Evolutionary conservation across 1,140 invertebrate species (phyloP), one percentile per base, ranked within the genome.

Genomic region (Drosophila ogumai): DNA sequence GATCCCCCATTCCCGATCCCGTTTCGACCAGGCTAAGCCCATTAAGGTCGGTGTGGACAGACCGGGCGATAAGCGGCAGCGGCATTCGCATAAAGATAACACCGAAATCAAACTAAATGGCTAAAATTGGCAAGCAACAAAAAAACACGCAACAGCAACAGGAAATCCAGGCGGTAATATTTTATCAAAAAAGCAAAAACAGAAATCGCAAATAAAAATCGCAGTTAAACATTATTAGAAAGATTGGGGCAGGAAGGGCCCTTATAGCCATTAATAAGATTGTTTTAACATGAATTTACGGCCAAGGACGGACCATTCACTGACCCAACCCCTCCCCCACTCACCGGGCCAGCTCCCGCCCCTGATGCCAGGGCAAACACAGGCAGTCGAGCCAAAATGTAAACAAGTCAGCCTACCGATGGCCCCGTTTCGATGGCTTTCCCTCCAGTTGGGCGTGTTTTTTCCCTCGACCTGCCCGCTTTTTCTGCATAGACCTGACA

Each of bases 241-340:
- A 69, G 66, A 67, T 66, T 63, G 66, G 32, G 75, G 13, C 52
- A 41, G 55, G 40, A 49, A 40, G 50, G 3, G 47, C 82, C 79
- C 84, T 69, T 68, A 84, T 84, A 77, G 68, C 77, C 84, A 90
- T 88, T 88, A 88, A 88, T 88, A 90, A 88, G 85, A 88, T 88
- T 88, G 84, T 88, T 88, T 84, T 88, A 90, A 63, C 84, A 90
- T 81, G 84, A 88, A 90, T 88, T 88, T 88, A 90, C 73, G 80
- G 84, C 76, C 85, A 58, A 68, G 75, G 56, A 69, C 69, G 47
- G 47, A 19, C 54, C 66, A 61, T 49, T 34, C 47, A 65, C 49
- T 76, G 72, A 79, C 64, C 58, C 68, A 2, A 5, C 44, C 31
- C 43, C 9, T 5, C 25, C 22, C 10, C 5, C 13, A 19, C 56